Base-by-base conservation (phyloP, 2,113 vertebrate genomes). In the Zeus faber region DNA sequence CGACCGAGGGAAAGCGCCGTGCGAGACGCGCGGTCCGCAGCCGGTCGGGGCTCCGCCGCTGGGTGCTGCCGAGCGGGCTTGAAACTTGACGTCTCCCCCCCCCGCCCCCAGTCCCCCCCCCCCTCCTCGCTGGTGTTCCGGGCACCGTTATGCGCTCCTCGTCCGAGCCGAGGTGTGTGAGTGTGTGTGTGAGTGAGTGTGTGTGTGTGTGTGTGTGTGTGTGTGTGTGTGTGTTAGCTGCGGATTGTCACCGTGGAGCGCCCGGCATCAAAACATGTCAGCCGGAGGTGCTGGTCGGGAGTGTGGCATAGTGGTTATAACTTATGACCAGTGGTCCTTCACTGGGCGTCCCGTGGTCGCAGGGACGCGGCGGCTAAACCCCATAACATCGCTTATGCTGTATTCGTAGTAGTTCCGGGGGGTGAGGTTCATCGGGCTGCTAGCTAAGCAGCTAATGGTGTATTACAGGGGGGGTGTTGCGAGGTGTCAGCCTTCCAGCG, bases 181-280 rank as follows among this genome's bases (percentile, higher is more conserved):
- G n/a, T n/a, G n/a, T n/a, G n/a, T n/a, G n/a, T n/a, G n/a, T n/a
- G n/a, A n/a, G n/a, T n/a, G n/a, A n/a, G n/a, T n/a, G n/a, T n/a
- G n/a, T n/a, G n/a, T n/a, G n/a, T n/a, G n/a, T n/a, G n/a, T n/a
- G n/a, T n/a, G n/a, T n/a, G n/a, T n/a, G n/a, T n/a, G n/a, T n/a
- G n/a, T n/a, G n/a, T n/a, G n/a, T n/a, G n/a, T n/a, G n/a, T n/a
- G n/a, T n/a, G n/a, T n/a, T n/a, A n/a, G 5, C 31, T 6, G 52
- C 2, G 3, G 8, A 13, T 40, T 64, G 51, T 25, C 29, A 37
- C 29, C 29, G 29, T 31, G 14, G 33, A 45, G 9, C 33, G 14
- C 0, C 74, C 72, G 62, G 58, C 80, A 81, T 80, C 77, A 83
- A 76, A 70, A 67, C 73, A 72, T 78, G 78, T 81, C 74, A 82